These are phyloP conservation scores for Anguilla anguilla DNA, from an alignment of 2,797 vertebrate genomes.

Conservation along the genomic window DNA sequence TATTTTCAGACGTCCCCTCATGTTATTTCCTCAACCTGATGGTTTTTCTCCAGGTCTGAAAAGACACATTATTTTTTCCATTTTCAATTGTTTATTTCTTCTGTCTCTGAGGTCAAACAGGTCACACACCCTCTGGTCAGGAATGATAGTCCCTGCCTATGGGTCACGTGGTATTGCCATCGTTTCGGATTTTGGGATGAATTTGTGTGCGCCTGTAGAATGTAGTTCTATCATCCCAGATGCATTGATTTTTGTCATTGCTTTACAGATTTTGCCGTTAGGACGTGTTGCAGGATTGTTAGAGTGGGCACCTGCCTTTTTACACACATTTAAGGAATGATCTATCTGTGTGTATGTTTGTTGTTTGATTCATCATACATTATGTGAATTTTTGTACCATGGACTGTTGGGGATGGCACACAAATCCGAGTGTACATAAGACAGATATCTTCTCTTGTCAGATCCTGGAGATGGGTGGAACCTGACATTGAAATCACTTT, in stretches of 20 bases:
- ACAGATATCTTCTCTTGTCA: not conserved
- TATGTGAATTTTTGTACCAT: not conserved
- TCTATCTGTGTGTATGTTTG: not conserved
- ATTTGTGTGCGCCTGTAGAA: not conserved
- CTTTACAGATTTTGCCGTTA: not conserved
- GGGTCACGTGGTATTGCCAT: not conserved
- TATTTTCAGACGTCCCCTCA: not conserved
- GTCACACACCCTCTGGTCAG: not conserved
- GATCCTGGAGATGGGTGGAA: not conserved
- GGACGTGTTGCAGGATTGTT: not conserved
- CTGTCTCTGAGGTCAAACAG: not conserved
- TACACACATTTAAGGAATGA: not conserved
- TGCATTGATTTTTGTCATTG: not conserved
- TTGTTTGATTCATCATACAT: not conserved
- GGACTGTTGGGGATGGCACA: not conserved
- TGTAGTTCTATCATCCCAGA: not conserved
- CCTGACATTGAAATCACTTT: not conserved
- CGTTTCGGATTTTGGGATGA: not conserved
- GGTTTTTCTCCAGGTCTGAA: not conserved
- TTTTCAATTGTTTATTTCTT: constrained; percentile 3
- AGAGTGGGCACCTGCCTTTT: not conserved
- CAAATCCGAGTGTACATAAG: not conserved
- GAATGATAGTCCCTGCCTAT: not conserved
- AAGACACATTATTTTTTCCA: not conserved
- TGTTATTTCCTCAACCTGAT: not conserved